A percentile compares a stretch with the other conserved stretches of the same genome.
Evolutionary conservation across 2,888 invertebrate species (phyloP).

Genomic region (Drosophila fulvimacula): DNA sequence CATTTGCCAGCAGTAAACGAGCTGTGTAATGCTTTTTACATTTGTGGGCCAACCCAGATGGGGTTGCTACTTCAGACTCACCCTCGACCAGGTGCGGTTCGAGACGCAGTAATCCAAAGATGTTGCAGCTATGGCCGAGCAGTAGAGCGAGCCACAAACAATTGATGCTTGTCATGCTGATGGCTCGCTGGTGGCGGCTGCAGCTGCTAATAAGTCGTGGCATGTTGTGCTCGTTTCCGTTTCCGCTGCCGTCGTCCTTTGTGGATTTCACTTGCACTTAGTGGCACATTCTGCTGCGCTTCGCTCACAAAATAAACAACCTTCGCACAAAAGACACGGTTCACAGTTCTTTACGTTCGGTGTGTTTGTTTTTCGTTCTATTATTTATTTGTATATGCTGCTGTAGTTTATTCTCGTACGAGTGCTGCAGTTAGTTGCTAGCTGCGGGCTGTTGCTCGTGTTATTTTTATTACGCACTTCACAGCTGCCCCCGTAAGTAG

Average conservation of each 20-base stretch:
- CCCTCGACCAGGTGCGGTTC: constrained; percentile 49
- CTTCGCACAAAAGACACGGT: constrained; percentile 40
- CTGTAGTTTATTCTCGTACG: constrained; percentile 43
- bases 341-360: constrained; percentile 26
- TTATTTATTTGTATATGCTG: constrained; percentile 15
- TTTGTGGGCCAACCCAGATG: background rate
- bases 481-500: constrained; percentile 39
- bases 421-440: constrained; percentile 37
- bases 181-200: constrained; percentile 16
- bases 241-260: constrained; percentile 36
- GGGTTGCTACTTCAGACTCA: constrained; percentile 38
- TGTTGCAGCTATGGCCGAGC: constrained; percentile 63
- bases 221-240: constrained; percentile 24
- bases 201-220: constrained; percentile 33
- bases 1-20: background rate
- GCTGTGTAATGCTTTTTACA: constrained; percentile 1
- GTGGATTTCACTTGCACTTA: constrained; percentile 67
- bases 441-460: constrained; percentile 32
- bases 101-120: constrained; percentile 63
- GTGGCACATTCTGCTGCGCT: constrained; percentile 56
- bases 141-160: constrained; percentile 62
- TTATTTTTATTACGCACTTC: constrained; percentile 47
- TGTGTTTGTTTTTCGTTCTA: constrained; percentile 16
- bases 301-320: constrained; percentile 45
- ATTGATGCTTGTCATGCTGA: constrained; percentile 65